These are phyloP conservation scores for Rissa tridactyla DNA, from an alignment of 2,113 vertebrate species.

Conservation along the genomic window DNA sequence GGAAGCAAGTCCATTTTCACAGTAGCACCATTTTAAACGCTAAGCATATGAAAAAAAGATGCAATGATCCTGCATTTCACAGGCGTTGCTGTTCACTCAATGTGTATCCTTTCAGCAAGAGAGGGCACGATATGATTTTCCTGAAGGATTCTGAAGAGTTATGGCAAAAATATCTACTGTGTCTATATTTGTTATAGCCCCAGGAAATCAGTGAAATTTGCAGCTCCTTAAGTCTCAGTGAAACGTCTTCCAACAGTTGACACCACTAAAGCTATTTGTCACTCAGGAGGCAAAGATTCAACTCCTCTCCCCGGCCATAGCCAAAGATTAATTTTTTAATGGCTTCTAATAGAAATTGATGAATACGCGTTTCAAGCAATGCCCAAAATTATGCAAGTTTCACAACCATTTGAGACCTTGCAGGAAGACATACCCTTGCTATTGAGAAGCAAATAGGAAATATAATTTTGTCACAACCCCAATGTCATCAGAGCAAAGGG, in stretches of 20 bases:
- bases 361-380: accelerated
- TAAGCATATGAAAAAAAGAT: neutral
- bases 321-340: neutral
- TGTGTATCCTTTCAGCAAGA: neutral
- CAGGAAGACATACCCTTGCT: neutral
- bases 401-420: neutral
- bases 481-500: neutral
- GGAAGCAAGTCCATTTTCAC: neutral
- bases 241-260: neutral
- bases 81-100: accelerated
- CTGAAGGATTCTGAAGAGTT: neutral
- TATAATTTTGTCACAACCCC: neutral
- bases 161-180: accelerated
- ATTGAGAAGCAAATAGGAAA: neutral
- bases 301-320: neutral
- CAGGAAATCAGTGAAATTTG: neutral
- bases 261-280: neutral
- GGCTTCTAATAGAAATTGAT: neutral
- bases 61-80: accelerated
- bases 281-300: neutral
- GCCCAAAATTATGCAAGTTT: neutral
- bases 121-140: neutral
- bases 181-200: neutral
- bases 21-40: neutral
- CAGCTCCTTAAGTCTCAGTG: neutral